A percentile compares a stretch with the other conserved stretches of the same genome.
Evolutionary conservation across 1,140 invertebrate genomes (phyloP).

Genomic region (Bombyx mandarina): DNA sequence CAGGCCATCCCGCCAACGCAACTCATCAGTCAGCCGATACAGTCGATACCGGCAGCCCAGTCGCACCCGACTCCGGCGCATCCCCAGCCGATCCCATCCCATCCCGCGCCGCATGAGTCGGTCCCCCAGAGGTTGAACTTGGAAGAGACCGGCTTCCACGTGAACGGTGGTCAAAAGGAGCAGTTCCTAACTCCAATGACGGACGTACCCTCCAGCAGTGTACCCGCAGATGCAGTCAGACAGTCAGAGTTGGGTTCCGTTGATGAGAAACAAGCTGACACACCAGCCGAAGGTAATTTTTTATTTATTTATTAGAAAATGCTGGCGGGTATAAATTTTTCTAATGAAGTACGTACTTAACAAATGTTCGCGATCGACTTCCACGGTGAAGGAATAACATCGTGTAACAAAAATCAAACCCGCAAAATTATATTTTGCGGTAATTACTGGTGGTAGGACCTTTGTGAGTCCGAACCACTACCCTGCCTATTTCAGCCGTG

Average conservation of each 20-base stretch:
- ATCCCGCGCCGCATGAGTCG: constrained; percentile 16
- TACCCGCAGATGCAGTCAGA: constrained; percentile 32
- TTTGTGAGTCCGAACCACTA: too few species aligned
- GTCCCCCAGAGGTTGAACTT: constrained; percentile 44
- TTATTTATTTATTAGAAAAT: background rate
- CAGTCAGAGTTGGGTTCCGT: constrained; percentile 48
- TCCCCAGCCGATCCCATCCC: constrained; percentile 9
- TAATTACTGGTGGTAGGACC: too few species aligned
- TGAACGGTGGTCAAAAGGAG: constrained; percentile 39
- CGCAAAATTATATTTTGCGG: too few species aligned
- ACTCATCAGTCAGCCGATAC: constrained; percentile 7
- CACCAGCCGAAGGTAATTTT: constrained; percentile 38
- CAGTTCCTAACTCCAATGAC: constrained; percentile 57
- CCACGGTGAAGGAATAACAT: too few species aligned
- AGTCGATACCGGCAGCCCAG: constrained; percentile 2
- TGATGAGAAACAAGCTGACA: constrained; percentile 43
- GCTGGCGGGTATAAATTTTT: too few species aligned
- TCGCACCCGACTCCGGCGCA: constrained; percentile 9
- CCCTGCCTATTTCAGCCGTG: too few species aligned
- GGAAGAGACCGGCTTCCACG: constrained; percentile 24
- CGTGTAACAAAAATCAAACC: too few species aligned
- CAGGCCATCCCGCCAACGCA: constrained; percentile 5
- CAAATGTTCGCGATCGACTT: too few species aligned
- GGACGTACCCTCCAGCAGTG: constrained; percentile 40
- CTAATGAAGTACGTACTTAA: too few species aligned